Percentiles rank a stretch among this genome's conserved stretches.
phyloP scores from a whole-genome alignment of 2,888 invertebrate species.

The Acronicta alni region DNA sequence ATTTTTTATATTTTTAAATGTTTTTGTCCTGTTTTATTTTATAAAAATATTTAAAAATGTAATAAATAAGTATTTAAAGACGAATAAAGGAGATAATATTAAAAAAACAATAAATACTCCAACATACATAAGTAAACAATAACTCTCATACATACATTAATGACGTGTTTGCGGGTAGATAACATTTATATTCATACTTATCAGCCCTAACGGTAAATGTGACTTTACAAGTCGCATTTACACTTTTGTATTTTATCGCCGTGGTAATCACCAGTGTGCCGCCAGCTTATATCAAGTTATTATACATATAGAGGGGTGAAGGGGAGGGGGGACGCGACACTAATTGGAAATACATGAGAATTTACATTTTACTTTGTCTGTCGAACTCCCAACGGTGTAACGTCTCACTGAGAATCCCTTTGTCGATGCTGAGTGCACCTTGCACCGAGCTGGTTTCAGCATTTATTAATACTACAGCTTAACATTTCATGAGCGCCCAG shows the following conservation, averaged over 20 bases:
- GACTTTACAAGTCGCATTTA: background rate
- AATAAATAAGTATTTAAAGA: too few relatives aligned
- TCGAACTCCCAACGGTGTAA: slow-evolving; percentile 69
- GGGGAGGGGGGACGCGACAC: slow-evolving; percentile 55
- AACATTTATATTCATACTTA: too few relatives aligned
- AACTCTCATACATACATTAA: too few relatives aligned
- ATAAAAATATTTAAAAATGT: too few relatives aligned
- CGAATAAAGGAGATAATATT: too few relatives aligned
- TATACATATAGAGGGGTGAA: slow-evolving; percentile 54
- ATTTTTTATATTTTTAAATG: too few relatives aligned
- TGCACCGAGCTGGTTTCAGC: slow-evolving; percentile 21
- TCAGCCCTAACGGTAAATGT: too few relatives aligned
- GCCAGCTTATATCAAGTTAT: slow-evolving; percentile 56
- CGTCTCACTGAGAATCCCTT: slow-evolving; percentile 70
- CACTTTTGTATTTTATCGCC: slow-evolving; percentile 9
- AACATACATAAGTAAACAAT: too few relatives aligned
- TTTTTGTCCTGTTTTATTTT: too few relatives aligned
- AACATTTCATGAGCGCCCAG: slow-evolving; percentile 23
- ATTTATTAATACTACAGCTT: slow-evolving; percentile 43
- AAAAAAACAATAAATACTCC: too few relatives aligned
- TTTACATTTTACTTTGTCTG: slow-evolving; percentile 87
- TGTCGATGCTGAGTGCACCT: slow-evolving; percentile 63
- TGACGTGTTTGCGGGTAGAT: too few relatives aligned
- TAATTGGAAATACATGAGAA: slow-evolving; percentile 87
- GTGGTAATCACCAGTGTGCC: slow-evolving; percentile 24